Conservation (phyloP, 2,113 vertebrate genomes). For the Cavia porcellus region DNA sequence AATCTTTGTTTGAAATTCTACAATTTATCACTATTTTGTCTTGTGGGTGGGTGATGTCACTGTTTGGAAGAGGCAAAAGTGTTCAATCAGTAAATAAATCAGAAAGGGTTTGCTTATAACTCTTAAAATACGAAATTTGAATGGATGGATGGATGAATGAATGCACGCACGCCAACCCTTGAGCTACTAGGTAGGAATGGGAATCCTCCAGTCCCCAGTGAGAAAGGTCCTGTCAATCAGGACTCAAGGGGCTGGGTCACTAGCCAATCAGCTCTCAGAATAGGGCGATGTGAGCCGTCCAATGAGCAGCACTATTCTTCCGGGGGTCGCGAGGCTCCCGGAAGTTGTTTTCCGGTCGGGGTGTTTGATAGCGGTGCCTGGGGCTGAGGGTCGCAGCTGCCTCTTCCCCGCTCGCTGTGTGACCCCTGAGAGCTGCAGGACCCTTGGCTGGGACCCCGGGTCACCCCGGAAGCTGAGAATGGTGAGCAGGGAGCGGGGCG, state of each 20-base stretch:
- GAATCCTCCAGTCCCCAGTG: not conserved
- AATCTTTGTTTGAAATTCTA: slow-evolving; percentile 74
- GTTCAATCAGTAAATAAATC: slow-evolving; percentile 77
- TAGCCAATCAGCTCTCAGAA: not conserved
- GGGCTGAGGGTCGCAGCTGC: not conserved
- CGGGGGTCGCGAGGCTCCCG: not conserved
- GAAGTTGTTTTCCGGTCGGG: not conserved
- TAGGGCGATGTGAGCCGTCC: not conserved
- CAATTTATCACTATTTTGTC: slow-evolving; percentile 83
- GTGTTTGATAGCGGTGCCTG: not conserved
- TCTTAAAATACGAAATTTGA: not conserved
- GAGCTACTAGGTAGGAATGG: not conserved
- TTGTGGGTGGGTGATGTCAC: slow-evolving; percentile 56
- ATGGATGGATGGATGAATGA: not conserved
- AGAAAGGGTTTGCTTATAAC: slow-evolving; percentile 80
- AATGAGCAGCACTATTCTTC: not conserved
- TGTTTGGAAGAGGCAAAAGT: slow-evolving; percentile 71
- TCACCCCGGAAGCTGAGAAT: not conserved
- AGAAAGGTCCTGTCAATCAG: not conserved
- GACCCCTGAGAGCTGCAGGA: not conserved
- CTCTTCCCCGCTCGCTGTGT: not conserved
- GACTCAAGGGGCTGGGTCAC: not conserved
- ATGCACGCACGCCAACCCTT: too few relatives aligned
- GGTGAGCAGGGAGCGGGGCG: not conserved
- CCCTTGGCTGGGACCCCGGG: not conserved